Base-by-base conservation (phyloP, 2,797 vertebrate genomes). In the Danio albolineatus region DNA sequence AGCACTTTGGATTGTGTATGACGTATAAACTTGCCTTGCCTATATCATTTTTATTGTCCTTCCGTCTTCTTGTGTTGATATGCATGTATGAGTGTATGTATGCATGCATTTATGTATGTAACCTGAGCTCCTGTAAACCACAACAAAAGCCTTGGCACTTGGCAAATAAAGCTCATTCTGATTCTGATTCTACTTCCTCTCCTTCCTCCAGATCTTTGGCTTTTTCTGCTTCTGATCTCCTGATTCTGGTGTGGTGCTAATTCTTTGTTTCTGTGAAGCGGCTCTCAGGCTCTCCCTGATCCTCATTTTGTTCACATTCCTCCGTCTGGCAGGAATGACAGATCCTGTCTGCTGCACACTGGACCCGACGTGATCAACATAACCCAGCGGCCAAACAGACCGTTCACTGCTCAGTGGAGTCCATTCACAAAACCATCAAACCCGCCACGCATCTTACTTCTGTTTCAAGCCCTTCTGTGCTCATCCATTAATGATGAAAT, bases 261-360 rank as follows among this genome's bases (percentile, higher is more conserved):
- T 41, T 76, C 16, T 46, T 57, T 10, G 16, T 48, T 48, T 19
- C 44, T 41, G 9, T 59, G 6, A 49, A 69, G 39, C 10, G n/a
- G 7, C n/a, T 59, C 2, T 17, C 53, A 5, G 10, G 0, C 13
- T 61, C 56, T 72, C 39, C 14, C 59, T 43, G 38, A 79, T 70
- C 57, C 38, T 61, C 13, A 61, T 61, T 79, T 53, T 2, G 10
- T 17, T 61, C 76, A 72, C 77, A 79, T 79, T 79, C 77, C 48
- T 71, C 65, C 1, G 48, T 72, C 57, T 79, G 77, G 53, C 54
- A 9, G 56, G n/a, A 41, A 61, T 78, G 66, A 79, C 56, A 41
- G 67, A 72, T 62, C 21, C 57, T 44, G 77, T 79, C 77, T 79
- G 77, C 38, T 72, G 57, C 67, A 71, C 48, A 72, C 54, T 48